These are phyloP conservation scores for Heliconius eleuchia DNA, from an alignment of 1,140 invertebrate genomes.

Conservation along the genomic window DNA sequence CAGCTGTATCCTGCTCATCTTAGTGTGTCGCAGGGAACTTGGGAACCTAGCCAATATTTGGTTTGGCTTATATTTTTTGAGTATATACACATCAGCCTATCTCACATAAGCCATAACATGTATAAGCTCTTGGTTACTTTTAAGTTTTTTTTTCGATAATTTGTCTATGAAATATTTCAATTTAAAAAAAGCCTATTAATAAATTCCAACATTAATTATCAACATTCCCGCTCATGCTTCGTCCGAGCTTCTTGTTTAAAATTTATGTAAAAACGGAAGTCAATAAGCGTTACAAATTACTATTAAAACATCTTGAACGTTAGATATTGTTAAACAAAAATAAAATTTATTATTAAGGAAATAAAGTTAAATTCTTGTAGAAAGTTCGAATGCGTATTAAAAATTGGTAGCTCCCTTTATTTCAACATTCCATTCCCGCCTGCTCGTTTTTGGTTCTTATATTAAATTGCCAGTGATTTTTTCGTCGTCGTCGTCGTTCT, in stretches of 20 bases:
- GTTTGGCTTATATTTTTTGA: no score
- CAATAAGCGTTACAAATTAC: constrained; percentile 45
- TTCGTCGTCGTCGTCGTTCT: no score
- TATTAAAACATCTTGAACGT: constrained; percentile 34
- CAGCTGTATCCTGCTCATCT: no score
- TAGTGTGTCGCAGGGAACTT: no score
- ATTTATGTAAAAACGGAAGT: constrained; percentile 72
- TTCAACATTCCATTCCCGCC: constrained; percentile 68
- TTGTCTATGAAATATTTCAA: neutral
- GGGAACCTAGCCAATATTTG: no score
- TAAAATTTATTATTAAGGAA: constrained; percentile 48
- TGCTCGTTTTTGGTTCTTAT: constrained; percentile 71
- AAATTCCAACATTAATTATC: constrained; percentile 40
- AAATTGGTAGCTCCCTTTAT: constrained; percentile 73
- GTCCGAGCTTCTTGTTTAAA: constrained; percentile 37
- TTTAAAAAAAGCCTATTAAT: constrained; percentile 27
- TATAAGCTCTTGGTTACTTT: neutral
- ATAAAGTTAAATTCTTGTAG: constrained; percentile 53
- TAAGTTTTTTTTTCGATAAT: neutral
- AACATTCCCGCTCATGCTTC: constrained; percentile 35
- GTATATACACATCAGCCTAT: no score
- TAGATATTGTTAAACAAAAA: constrained; percentile 44
- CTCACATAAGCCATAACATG: neutral
- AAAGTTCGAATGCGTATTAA: constrained; percentile 59
- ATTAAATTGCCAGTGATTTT: constrained; percentile 72